Conservation (phyloP, 2,113 vertebrate genomes). For the Triplophysa tibetana region DNA sequence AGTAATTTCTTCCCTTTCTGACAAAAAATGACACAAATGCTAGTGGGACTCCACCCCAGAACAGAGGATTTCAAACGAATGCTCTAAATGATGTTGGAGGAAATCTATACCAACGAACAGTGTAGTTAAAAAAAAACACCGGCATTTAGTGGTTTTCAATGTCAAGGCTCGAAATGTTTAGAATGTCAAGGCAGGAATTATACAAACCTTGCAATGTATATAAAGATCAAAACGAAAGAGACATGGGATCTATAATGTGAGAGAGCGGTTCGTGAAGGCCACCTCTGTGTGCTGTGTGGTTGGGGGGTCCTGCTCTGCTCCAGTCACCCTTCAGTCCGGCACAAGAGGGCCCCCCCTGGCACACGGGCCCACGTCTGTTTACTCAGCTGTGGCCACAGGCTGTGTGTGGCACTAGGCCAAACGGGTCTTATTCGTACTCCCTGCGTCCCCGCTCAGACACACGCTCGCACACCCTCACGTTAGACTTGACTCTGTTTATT, state of each 20-base stretch:
- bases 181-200: slow-evolving; percentile 65
- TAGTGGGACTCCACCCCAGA: slow-evolving; percentile 8
- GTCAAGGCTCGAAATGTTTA: slow-evolving; percentile 73
- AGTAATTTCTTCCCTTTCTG: neutral
- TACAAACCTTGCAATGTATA: slow-evolving; percentile 69
- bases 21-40: neutral
- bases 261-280: slow-evolving; percentile 64
- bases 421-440: slow-evolving; percentile 49
- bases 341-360: slow-evolving; percentile 54
- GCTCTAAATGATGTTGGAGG: slow-evolving; percentile 61
- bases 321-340: slow-evolving; percentile 60
- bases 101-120: slow-evolving; percentile 64
- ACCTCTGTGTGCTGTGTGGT: slow-evolving; percentile 60
- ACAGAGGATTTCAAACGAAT: slow-evolving; percentile 43
- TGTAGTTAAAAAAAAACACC: slow-evolving; percentile 53
- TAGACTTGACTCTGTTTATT: slow-evolving; percentile 67
- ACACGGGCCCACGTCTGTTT: slow-evolving; percentile 70
- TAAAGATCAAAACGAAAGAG: slow-evolving; percentile 70
- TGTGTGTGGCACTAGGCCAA: slow-evolving; percentile 58
- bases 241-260: slow-evolving; percentile 63
- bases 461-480: slow-evolving; percentile 40
- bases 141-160: slow-evolving; percentile 71
- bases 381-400: slow-evolving; percentile 74
- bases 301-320: slow-evolving; percentile 55
- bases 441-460: slow-evolving; percentile 48